phyloP scores from a whole-genome alignment of 2,113 vertebrate species.

The Pyxicephalus adspersus region DNA sequence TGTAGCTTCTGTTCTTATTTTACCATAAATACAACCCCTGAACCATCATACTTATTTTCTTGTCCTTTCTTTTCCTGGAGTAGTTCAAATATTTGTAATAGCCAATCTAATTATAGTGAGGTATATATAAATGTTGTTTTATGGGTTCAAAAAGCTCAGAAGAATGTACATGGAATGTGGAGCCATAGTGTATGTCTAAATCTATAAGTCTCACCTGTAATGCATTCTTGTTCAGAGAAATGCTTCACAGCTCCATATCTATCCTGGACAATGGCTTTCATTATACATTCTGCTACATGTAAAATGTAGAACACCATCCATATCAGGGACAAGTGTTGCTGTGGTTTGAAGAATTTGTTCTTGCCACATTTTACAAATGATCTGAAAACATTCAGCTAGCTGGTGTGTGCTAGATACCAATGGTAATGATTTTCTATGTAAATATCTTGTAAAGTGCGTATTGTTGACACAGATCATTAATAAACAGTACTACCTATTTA shows the following conservation, averaged over 20 bases:
- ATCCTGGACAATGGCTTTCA: conserved; percentile 1
- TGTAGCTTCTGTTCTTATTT: too few species aligned
- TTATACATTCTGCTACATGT: conserved; percentile 30
- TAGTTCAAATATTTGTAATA: conserved; percentile 27
- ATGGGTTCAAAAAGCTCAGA: conserved; percentile 43
- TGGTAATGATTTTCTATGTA: background rate
- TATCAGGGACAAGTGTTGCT: conserved; percentile 21
- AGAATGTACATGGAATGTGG: conserved; percentile 9
- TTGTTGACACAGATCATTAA: too few species aligned
- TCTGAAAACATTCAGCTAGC: background rate
- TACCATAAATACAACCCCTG: background rate
- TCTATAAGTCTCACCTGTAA: conserved; percentile 19
- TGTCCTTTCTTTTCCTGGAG: background rate
- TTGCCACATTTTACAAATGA: conserved; percentile 42
- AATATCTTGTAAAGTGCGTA: background rate
- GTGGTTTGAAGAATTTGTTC: background rate
- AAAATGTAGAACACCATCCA: conserved; percentile 21
- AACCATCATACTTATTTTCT: background rate
- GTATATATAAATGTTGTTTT: conserved; percentile 44
- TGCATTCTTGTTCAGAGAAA: conserved; percentile 24
- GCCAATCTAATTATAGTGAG: background rate
- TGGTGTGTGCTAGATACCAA: background rate
- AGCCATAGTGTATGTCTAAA: conserved; percentile 3
- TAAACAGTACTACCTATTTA: too few species aligned
- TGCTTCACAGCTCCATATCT: conserved; percentile 27